Base-by-base conservation (phyloP, 2,797 vertebrate species). In the Phoxinus dragarum region DNA sequence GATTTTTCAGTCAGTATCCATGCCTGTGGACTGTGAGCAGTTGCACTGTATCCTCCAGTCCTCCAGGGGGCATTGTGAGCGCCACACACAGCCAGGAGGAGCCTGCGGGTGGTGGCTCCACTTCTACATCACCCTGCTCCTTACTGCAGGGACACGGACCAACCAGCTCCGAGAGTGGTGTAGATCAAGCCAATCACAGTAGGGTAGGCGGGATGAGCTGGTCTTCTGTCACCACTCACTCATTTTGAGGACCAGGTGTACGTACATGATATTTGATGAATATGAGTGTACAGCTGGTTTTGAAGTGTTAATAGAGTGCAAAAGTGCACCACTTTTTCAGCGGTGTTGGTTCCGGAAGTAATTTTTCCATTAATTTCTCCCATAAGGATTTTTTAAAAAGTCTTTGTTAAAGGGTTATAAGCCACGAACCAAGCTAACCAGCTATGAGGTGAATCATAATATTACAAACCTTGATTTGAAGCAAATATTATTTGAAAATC, bases 11-110 rank as follows among this genome's bases (percentile, higher is more conserved):
- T 92, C 96, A 97, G 91, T 97, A 96, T 71, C 96, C 97, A 0
- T 98, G 96, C 91, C 94, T 98, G 85, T 98, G 97, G 98, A 95
- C 97, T 3, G 94, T 97, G 81, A 96, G 96, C 88, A 97, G 95
- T 84, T 90, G 93, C 4, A 93, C 95, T 2, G 91, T 96, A 17
- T 96, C 94, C 81, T 94, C 93, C 82, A 94, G 81, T 72, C 83
- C 93, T 0, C 92, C 93, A 80, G 91, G 90, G 0, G 94, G 95
- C 16, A 54, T 89, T 68, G 92, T 90, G 19, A 88, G 91, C 81
- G 80, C 89, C 83, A 40, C 93, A 49, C 88, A 94, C 0, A 93
- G 93, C 6, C 73, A 94, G 0, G 94, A 95, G 88, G 90, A 96
- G 11, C 92, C 94, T 42, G 90, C 73, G 10, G 88, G 86, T 40